Conservation (phyloP, 2,888 invertebrate genomes). For the Orchesellides sinensis region DNA sequence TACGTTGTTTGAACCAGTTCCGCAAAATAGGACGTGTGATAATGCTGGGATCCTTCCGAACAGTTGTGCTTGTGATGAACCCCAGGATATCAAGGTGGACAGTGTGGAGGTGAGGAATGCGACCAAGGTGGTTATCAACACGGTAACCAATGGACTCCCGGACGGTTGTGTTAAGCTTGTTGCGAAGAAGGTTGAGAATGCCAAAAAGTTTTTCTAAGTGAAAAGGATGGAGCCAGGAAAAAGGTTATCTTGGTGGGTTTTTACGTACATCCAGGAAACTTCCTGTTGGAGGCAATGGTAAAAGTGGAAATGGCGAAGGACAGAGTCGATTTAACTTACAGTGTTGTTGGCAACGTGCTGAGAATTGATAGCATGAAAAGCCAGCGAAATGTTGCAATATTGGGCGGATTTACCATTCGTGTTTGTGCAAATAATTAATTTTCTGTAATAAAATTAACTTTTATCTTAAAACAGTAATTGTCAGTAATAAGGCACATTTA, state of each 20-base stretch:
- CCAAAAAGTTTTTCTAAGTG: slow-evolving; percentile 28
- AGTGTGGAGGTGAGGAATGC: neutral
- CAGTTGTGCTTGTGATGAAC: slow-evolving; percentile 48
- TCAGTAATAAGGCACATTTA: too few species aligned
- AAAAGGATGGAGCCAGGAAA: neutral
- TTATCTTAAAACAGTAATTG: too few species aligned
- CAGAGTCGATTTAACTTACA: too few species aligned
- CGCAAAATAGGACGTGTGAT: slow-evolving; percentile 9
- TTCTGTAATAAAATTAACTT: too few species aligned
- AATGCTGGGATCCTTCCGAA: slow-evolving; percentile 31
- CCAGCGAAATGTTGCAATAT: too few species aligned
- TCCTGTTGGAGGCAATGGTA: slow-evolving; percentile 68
- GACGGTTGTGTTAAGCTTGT: slow-evolving; percentile 12
- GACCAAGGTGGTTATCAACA: slow-evolving; percentile 17
- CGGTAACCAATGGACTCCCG: slow-evolving; percentile 24
- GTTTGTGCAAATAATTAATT: too few species aligned
- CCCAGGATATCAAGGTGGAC: slow-evolving; percentile 8
- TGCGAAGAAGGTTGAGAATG: slow-evolving; percentile 46
- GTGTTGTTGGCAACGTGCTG: too few species aligned
- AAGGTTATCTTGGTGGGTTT: slow-evolving; percentile 62
- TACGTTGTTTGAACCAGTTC: slow-evolving; percentile 25
- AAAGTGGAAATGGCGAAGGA: too few species aligned
- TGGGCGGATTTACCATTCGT: too few species aligned
- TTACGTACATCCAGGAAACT: slow-evolving; percentile 62
- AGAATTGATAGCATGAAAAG: too few species aligned